Evolutionary conservation across 1,140 invertebrate species (phyloP).

Genomic region (Listronotus oregonensis): DNA sequence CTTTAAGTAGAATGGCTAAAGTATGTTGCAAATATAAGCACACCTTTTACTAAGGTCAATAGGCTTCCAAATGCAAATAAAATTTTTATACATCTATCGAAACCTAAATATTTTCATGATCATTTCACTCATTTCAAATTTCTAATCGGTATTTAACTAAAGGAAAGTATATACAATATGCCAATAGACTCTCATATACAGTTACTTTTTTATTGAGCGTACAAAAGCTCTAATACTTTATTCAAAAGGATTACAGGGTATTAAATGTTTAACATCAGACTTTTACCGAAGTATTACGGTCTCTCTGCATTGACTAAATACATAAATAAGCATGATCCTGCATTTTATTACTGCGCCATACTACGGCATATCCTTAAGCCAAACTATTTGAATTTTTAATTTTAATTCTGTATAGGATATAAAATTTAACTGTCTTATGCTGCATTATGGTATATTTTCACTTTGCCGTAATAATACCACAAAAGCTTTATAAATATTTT

Average conservation of each 20-base stretch:
- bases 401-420: conserved; percentile 24
- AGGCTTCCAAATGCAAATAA: no score
- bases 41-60: no score
- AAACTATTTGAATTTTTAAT: conserved; percentile 37
- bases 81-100: no score
- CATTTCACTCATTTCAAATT: neutral
- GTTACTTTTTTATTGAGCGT: conserved; percentile 22
- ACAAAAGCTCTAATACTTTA: conserved; percentile 35
- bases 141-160: conserved; percentile 9
- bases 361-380: conserved; percentile 30
- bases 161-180: conserved; percentile 8
- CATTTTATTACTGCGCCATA: conserved; percentile 35
- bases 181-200: conserved; percentile 15
- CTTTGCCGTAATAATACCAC: no score
- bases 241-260: conserved; percentile 31
- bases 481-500: no score
- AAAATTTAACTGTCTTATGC: no score
- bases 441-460: no score
- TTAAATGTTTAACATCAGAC: conserved; percentile 35
- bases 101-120: no score
- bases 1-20: no score
- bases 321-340: conserved; percentile 36
- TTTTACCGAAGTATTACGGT: conserved; percentile 32
- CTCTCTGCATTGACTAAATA: conserved; percentile 34
- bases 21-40: no score